These are phyloP conservation scores for Myiotriccus ornatus DNA, from an alignment of 2,797 vertebrate genomes.

Conservation along the genomic window DNA sequence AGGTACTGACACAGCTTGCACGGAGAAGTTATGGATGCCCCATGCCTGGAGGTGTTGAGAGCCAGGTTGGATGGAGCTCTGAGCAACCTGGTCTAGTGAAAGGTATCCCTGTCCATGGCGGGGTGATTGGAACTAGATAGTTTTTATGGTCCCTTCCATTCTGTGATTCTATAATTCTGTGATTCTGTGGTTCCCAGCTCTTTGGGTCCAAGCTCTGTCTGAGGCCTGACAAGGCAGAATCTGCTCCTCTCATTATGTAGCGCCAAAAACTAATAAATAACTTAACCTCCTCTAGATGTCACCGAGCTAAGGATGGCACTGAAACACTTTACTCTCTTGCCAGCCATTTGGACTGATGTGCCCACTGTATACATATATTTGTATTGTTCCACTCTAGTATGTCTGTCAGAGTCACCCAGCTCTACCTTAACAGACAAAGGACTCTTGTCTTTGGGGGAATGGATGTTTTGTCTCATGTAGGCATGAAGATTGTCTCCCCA, in stretches of 20 bases:
- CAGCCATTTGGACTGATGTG: background rate
- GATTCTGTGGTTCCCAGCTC: background rate
- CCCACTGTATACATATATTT: background rate
- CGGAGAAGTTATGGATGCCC: background rate
- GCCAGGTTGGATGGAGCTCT: background rate
- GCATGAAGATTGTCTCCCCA: background rate
- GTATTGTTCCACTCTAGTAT: background rate
- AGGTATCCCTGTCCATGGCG: background rate
- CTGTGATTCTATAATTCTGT: background rate
- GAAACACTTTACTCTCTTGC: background rate
- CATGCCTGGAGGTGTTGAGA: background rate
- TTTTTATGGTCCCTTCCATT: background rate
- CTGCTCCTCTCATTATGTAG: background rate
- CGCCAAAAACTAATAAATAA: background rate
- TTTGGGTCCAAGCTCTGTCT: background rate
- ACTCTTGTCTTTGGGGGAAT: accelerated
- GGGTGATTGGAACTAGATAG: background rate
- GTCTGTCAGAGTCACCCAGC: background rate
- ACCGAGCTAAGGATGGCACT: background rate
- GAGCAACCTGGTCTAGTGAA: background rate
- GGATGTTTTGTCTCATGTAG: background rate
- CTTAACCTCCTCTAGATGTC: background rate
- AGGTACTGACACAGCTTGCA: background rate
- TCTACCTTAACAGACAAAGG: background rate
- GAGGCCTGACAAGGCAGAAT: background rate